Evolutionary conservation across 2,888 invertebrate genomes (phyloP).

Genomic region (Acrocera orbiculus): DNA sequence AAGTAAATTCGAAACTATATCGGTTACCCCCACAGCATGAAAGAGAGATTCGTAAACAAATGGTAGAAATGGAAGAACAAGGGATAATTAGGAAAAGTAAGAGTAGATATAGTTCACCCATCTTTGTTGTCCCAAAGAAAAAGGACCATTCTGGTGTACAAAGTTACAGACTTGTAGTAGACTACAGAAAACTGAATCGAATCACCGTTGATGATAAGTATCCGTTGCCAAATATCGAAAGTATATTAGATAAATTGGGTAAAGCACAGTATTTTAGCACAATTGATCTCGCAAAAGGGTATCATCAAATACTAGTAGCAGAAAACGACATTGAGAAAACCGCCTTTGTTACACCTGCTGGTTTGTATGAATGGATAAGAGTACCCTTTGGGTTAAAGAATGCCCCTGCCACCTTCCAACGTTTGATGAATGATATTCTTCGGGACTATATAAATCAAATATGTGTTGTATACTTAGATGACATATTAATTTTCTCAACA

Average conservation of each 20-base stretch:
- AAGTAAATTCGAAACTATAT: conserved; percentile 8
- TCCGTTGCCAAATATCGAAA: conserved; percentile 9
- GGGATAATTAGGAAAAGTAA: conserved; percentile 9
- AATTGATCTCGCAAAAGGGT: conserved; percentile 7
- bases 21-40: conserved; percentile 8
- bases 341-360: conserved; percentile 9
- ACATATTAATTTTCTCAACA: conserved; percentile 9
- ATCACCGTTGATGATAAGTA: conserved; percentile 10
- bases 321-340: conserved; percentile 11
- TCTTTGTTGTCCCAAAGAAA: conserved; percentile 9
- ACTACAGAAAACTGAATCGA: conserved; percentile 11
- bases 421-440: conserved; percentile 8
- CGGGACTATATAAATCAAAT: conserved; percentile 8
- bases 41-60: conserved; percentile 5
- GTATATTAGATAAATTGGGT: conserved; percentile 7
- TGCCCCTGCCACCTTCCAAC: conserved; percentile 9
- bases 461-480: conserved; percentile 7
- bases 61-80: conserved; percentile 8
- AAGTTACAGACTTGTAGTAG: conserved; percentile 11
- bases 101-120: conserved; percentile 7
- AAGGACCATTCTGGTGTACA: conserved; percentile 10
- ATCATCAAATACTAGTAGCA: conserved; percentile 5
- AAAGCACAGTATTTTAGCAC: conserved; percentile 9
- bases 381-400: conserved; percentile 10
- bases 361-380: conserved; percentile 11